Evolutionary conservation across 2,113 vertebrate species (phyloP), one percentile per base, ranked within the genome.

Genomic region (Gymnarchus niloticus): DNA sequence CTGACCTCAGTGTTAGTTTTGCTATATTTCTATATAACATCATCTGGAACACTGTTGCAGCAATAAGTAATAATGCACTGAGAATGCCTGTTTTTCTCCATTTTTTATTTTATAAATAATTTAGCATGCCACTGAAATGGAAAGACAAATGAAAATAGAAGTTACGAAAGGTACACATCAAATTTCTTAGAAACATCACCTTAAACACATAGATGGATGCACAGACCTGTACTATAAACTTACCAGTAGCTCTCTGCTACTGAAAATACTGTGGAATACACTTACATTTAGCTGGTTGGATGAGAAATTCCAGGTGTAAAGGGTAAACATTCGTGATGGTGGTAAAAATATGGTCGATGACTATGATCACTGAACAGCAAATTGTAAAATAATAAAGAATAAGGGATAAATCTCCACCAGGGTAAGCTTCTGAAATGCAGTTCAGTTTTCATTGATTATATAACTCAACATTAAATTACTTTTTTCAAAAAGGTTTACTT

Each of bases 371-470:
- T 87, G 87, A 82, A 76, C 33, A 37, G 82, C 33, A 57, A 57
- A 83, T 88, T 89, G 87, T 88, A 88, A 91, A n/a, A 90, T 89
- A 90, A 86, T 83, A 85, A 87, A 85, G 87, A 85, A 88, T 86
- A 76, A 86, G 87, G 73, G 88, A 80, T 86, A 73, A 82, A 81
- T 87, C 37, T 86, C 56, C 87, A 87, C 73, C 3, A 56, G 80
- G 82, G 86, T 87, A 87, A 28, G 82, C 87, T 88, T 88, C 85
- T 84, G 86, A 86, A 51, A 83, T 86, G 84, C 88, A 87, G 88
- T 91, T 88, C 88, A 77, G 88, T 87, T 87, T 89, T 89, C 87
- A 90, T 89, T 90, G 88, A 91, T 88, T 89, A 84, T 89, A 90
- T 88, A 87, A 88, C 89, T 91, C 89, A 90, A 86, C 88, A 88